phyloP scores from a whole-genome alignment of 1,140 invertebrate genomes.

The Scaptomyza hsui region DNA sequence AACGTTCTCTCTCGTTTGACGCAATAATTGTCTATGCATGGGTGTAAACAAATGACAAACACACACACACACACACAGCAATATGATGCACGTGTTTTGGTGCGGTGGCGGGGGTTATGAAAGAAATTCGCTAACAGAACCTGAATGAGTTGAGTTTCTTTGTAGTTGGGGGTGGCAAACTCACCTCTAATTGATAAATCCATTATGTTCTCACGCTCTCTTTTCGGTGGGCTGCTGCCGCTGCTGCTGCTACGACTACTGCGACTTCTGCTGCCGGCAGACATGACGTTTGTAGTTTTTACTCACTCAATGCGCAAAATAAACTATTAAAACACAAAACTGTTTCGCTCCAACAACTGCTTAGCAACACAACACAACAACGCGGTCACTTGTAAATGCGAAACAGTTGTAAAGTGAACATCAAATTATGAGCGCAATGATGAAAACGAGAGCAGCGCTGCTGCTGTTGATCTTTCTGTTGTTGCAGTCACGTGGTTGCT shows the following conservation, averaged over 20 bases:
- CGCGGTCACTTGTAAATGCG: slow-evolving; percentile 35
- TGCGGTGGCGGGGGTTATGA: slow-evolving; percentile 1
- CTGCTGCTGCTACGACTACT: slow-evolving; percentile 11
- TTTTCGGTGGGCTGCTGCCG: not conserved
- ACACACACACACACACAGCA: slow-evolving; percentile 36
- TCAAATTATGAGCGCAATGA: slow-evolving; percentile 62
- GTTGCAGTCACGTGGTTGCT: slow-evolving; percentile 42
- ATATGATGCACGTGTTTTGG: slow-evolving; percentile 60
- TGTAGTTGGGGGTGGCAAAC: slow-evolving; percentile 28
- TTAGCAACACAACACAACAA: slow-evolving; percentile 26
- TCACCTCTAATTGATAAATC: slow-evolving; percentile 75
- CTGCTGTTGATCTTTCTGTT: slow-evolving; percentile 34
- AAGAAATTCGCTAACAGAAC: slow-evolving; percentile 25
- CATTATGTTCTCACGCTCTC: slow-evolving; percentile 63
- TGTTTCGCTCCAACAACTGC: slow-evolving; percentile 16
- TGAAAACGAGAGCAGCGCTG: slow-evolving; percentile 43
- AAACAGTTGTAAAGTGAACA: slow-evolving; percentile 56
- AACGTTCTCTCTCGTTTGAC: slow-evolving; percentile 15
- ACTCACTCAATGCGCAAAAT: slow-evolving; percentile 43
- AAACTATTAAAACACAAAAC: slow-evolving; percentile 42
- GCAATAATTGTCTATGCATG: slow-evolving; percentile 17
- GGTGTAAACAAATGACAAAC: slow-evolving; percentile 64
- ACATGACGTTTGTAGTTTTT: slow-evolving; percentile 25
- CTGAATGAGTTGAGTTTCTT: slow-evolving; percentile 39
- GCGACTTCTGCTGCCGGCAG: slow-evolving; percentile 30